Evolutionary conservation across 1,140 invertebrate genomes (phyloP).

Genomic region (Cardiocondyla obscurior): DNA sequence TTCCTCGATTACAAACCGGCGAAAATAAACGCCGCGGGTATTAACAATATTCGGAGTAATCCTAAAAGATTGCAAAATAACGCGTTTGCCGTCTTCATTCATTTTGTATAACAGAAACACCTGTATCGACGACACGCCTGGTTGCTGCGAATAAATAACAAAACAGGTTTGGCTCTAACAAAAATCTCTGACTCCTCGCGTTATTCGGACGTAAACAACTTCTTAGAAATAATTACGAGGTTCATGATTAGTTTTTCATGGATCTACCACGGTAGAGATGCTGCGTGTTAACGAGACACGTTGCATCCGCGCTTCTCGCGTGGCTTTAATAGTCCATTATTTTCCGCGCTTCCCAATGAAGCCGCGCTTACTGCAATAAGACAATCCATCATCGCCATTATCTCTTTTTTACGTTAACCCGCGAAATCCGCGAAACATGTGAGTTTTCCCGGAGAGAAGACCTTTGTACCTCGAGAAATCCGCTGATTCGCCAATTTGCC

Average conservation of each 20-base stretch:
- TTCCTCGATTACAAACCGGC: background rate
- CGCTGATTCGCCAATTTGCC: background rate
- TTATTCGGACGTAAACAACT: constrained; percentile 41
- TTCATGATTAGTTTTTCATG: constrained; percentile 51
- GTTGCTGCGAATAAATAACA: constrained; percentile 45
- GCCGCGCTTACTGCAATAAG: constrained; percentile 34
- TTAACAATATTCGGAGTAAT: background rate
- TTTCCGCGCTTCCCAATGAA: constrained; percentile 19
- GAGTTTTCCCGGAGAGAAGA: background rate
- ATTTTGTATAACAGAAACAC: constrained; percentile 40
- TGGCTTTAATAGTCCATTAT: constrained; percentile 52
- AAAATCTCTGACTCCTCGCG: constrained; percentile 31
- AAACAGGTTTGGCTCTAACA: constrained; percentile 58
- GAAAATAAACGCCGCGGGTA: background rate
- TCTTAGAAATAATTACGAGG: constrained; percentile 58
- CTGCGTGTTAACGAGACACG: constrained; percentile 44
- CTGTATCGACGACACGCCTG: background rate
- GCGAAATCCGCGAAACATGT: background rate
- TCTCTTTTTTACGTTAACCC: background rate
- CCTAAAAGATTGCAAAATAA: constrained; percentile 5
- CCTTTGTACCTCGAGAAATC: background rate
- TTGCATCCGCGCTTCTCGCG: background rate
- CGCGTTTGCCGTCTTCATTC: constrained; percentile 16
- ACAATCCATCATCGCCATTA: constrained; percentile 34
- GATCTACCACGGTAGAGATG: constrained; percentile 35